A percentile compares a stretch with the other conserved stretches of the same genome.
Conservation (phyloP, 2,797 vertebrate genomes). For the Pseudopleuronectes americanus region DNA sequence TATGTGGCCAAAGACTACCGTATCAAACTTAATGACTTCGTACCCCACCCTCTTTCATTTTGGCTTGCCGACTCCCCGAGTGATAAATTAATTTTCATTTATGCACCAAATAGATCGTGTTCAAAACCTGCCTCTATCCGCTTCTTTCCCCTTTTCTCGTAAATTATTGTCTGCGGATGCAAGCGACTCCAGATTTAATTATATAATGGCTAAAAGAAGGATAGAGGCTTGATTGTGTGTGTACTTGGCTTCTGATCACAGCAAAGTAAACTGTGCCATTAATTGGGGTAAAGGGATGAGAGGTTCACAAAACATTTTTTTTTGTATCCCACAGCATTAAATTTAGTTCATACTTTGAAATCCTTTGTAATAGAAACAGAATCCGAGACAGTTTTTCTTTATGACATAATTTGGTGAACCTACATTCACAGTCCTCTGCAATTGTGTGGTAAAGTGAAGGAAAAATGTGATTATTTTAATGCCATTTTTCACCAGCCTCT, state of each 20-base stretch:
- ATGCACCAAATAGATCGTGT: constrained; percentile 69
- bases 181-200: constrained; percentile 72
- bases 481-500: neutral
- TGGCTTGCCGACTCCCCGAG: constrained; percentile 65
- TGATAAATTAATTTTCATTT: constrained; percentile 82
- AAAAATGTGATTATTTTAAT: neutral
- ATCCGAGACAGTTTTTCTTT: constrained; percentile 16
- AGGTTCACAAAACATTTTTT: constrained; percentile 51
- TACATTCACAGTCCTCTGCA: neutral
- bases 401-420: constrained; percentile 19
- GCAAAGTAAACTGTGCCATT: constrained; percentile 70
- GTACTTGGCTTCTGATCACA: constrained; percentile 67
- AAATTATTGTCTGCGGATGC: constrained; percentile 71
- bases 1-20: constrained; percentile 71
- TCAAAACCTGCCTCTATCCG: constrained; percentile 51
- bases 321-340: constrained; percentile 23
- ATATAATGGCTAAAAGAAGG: constrained; percentile 67
- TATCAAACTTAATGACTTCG: constrained; percentile 69
- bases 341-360: constrained; percentile 30
- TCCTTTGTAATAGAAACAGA: neutral
- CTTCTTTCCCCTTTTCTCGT: constrained; percentile 61
- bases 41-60: constrained; percentile 62
- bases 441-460: neutral
- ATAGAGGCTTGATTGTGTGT: constrained; percentile 67
- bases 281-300: constrained; percentile 53